phyloP scores from a whole-genome alignment of 2,888 invertebrate genomes.

The Acanthococcus lagerstroemiae region DNA sequence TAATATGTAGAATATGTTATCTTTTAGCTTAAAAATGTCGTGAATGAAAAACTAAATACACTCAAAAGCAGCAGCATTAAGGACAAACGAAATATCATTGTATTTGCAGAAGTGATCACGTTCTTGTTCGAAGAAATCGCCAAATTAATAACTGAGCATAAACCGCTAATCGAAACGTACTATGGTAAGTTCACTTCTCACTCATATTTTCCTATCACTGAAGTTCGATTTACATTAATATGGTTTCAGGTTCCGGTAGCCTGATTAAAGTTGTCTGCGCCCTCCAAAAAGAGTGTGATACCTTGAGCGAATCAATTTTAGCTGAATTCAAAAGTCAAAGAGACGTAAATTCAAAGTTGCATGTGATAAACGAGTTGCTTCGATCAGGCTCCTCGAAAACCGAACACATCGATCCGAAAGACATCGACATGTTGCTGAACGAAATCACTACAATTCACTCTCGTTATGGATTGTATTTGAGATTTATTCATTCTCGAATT shows the following conservation, averaged over 20 bases:
- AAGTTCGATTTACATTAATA: no score
- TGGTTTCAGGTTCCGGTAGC: constrained; percentile 49
- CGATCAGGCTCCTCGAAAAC: constrained; percentile 32
- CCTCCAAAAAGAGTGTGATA: constrained; percentile 70
- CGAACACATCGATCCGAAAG: constrained; percentile 61
- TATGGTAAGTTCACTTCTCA: constrained; percentile 56
- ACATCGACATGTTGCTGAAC: constrained; percentile 73
- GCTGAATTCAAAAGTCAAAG: constrained; percentile 52
- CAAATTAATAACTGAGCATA: constrained; percentile 71
- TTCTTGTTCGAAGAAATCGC: constrained; percentile 77
- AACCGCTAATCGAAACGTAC: constrained; percentile 78
- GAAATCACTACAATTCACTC: constrained; percentile 89
- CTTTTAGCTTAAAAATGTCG: constrained; percentile 51
- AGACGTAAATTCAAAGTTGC: constrained; percentile 43
- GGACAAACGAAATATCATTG: constrained; percentile 56
- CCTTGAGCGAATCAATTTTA: constrained; percentile 46
- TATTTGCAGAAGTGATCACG: constrained; percentile 77
- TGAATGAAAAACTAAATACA: constrained; percentile 59
- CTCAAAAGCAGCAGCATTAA: constrained; percentile 56
- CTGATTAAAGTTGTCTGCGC: constrained; percentile 59
- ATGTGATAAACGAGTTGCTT: constrained; percentile 37
- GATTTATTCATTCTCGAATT: constrained; percentile 53
- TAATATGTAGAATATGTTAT: no score
- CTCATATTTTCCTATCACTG: no score
- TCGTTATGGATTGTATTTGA: constrained; percentile 77